A percentile compares a stretch with the other conserved stretches of the same genome.
phyloP scores from a whole-genome alignment of 2,888 invertebrate species.

The Spatulosminthurus flaviceps region DNA sequence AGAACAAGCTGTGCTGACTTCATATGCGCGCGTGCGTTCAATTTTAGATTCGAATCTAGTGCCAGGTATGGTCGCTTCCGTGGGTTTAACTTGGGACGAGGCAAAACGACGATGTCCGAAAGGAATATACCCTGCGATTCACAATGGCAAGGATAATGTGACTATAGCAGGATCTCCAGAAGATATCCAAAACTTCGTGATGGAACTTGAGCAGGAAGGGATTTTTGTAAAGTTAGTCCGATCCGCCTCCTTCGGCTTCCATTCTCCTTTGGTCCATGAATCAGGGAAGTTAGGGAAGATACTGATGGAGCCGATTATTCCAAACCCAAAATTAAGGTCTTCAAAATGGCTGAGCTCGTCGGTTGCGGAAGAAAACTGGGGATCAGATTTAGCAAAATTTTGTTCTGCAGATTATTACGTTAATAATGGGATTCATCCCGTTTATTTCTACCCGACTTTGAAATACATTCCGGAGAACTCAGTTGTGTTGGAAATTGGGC shows the following conservation, averaged over 20 bases:
- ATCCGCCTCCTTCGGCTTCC: constrained; percentile 67
- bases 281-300: too few species aligned
- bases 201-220: constrained; percentile 75
- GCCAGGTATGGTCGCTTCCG: too few species aligned
- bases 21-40: too few species aligned
- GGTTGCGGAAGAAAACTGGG: constrained; percentile 78
- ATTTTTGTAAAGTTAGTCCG: constrained; percentile 85
- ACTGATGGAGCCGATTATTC: too few species aligned
- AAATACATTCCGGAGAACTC: constrained; percentile 70
- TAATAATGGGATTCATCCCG: constrained; percentile 80
- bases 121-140: too few species aligned
- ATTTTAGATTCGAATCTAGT: too few species aligned
- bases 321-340: constrained; percentile 68
- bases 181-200: constrained; percentile 75
- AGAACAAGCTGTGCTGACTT: too few species aligned
- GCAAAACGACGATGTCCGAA: too few species aligned
- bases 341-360: constrained; percentile 87
- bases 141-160: too few species aligned
- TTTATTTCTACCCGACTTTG: constrained; percentile 73
- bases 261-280: too few species aligned
- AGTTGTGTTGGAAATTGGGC: constrained; percentile 70
- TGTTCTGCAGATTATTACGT: constrained; percentile 89
- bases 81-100: too few species aligned
- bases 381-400: constrained; percentile 72
- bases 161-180: constrained; percentile 84